Evolutionary conservation across 2,797 vertebrate species (phyloP).

Genomic region (Acanthurus tractus): DNA sequence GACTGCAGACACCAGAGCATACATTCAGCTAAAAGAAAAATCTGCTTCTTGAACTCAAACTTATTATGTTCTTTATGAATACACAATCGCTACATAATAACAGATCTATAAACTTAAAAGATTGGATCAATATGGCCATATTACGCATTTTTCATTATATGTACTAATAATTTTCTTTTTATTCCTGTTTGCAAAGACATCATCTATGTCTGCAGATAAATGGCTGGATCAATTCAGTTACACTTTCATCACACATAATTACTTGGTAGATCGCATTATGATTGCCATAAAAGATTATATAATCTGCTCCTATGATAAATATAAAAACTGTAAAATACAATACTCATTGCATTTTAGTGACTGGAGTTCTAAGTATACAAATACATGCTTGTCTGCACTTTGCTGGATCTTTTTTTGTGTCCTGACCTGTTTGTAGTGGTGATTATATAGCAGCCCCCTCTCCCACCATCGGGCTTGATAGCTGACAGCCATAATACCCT

Average conservation of each 20-base stretch:
- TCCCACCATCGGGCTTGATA: conserved; percentile 37
- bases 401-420: neutral
- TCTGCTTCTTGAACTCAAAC: neutral
- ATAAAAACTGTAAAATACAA: no score
- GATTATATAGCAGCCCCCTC: conserved; percentile 28
- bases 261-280: neutral
- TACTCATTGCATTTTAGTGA: no score
- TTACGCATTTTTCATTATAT: neutral
- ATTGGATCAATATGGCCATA: neutral
- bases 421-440: neutral
- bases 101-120: neutral
- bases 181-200: neutral
- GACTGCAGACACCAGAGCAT: conserved; percentile 6
- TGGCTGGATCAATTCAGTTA: neutral
- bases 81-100: neutral
- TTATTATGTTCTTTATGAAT: neutral
- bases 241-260: conserved; percentile 1
- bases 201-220: conserved; percentile 2
- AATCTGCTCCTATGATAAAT: neutral
- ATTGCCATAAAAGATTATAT: neutral
- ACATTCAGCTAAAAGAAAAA: neutral
- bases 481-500: conserved; percentile 62
- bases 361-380: no score
- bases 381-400: no score
- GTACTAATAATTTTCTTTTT: neutral